These are phyloP conservation scores for Tyto alba DNA, from an alignment of 2,113 vertebrate genomes.

Conservation along the genomic window DNA sequence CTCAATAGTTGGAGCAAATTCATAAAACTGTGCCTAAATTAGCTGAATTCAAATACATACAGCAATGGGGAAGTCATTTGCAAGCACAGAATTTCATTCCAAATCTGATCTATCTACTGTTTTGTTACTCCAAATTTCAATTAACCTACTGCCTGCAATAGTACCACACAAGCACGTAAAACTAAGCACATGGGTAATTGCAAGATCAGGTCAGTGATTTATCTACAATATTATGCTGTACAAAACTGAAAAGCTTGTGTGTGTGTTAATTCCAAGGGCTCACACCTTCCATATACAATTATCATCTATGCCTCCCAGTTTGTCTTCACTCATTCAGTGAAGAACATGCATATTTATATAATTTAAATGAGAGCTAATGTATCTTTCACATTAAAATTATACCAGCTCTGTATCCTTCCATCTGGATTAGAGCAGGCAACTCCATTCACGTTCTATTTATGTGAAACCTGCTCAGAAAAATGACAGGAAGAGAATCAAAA, in stretches of 20 bases:
- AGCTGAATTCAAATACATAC: neutral
- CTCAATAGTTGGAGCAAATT: neutral
- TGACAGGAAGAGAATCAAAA: neutral
- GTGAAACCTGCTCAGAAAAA: neutral
- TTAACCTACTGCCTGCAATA: conserved; percentile 9
- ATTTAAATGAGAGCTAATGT: conserved; percentile 2
- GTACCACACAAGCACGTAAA: neutral
- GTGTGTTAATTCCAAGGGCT: neutral
- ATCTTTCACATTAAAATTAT: neutral
- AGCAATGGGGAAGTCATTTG: neutral
- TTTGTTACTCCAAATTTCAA: neutral
- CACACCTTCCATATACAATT: neutral
- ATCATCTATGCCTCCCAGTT: neutral
- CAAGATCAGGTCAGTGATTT: neutral
- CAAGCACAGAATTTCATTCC: neutral
- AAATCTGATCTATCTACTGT: neutral
- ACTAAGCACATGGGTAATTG: neutral
- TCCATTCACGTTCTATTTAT: conserved; percentile 7
- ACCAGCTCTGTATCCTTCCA: neutral
- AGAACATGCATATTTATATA: neutral
- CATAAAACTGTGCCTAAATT: neutral
- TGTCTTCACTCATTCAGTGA: neutral
- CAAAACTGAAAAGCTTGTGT: neutral
- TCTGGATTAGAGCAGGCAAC: neutral
- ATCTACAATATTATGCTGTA: neutral